Evolutionary conservation across 2,797 vertebrate species (phyloP), one percentile per base, ranked within the genome.

Genomic region (Pangasius sanitwongsei): DNA sequence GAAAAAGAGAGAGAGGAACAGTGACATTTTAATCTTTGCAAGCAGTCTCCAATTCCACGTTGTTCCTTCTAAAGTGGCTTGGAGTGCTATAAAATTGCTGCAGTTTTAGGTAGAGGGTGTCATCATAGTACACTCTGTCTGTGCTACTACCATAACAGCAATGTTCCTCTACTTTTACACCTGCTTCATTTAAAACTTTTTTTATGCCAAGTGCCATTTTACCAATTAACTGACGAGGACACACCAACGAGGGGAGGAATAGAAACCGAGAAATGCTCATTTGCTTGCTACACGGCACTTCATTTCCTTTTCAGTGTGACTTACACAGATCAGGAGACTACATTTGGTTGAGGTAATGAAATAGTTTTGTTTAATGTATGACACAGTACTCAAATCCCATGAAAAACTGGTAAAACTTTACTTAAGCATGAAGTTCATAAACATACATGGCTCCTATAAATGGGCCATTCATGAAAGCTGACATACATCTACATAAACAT

Each of bases 1-100:
- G 65, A 93, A 23, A 72, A 44, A 63, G 23, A n/a, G 50, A 84
- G 25, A 84, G 81, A 88, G 55, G 12, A 48, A 87, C 25, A 77
- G 23, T 1, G 67, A 86, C 25, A 55, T 50, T 86, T 59, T 70
- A 70, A 59, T 85, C 83, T 69, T 85, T 13, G 16, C 41, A 34
- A 67, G 28, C 63, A n/a, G 63, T 70, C 63, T 69, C 44, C 61
- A 44, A 53, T 72, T 75, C 69, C 50, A 44, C 1, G 31, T 70
- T 82, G 77, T 82, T 70, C 77, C 65, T 67, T 82, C 20, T 63
- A 63, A 75, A 86, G 61, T 53, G n/a, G 53, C 63, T 53, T 59
- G 44, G 18, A 69, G 83, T 85, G 83, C 28, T 69, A 34, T 6
- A 86, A 74, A 77, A 77, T 75, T 75, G 70, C 70, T 41, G 85